Evolutionary conservation across 1,140 invertebrate genomes (phyloP).

Genomic region (Leptinotarsa undecemlineata): DNA sequence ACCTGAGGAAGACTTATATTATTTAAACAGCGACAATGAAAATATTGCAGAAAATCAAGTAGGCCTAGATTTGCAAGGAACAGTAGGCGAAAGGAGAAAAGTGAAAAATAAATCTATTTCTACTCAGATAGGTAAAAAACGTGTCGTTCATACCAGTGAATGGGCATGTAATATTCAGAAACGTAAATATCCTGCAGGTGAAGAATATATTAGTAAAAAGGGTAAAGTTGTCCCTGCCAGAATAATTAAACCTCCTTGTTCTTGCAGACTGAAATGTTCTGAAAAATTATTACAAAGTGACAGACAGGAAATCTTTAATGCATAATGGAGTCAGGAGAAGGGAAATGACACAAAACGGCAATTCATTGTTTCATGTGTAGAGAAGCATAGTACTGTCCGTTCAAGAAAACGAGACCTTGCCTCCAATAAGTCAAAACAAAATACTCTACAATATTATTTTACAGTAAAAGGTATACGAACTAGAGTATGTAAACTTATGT

Average conservation of each 20-base stretch:
- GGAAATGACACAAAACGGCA: slow-evolving; percentile 20
- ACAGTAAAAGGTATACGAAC: slow-evolving; percentile 19
- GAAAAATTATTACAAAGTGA: slow-evolving; percentile 13
- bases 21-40: background rate
- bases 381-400: slow-evolving; percentile 20
- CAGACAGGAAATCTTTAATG: slow-evolving; percentile 11
- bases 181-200: slow-evolving; percentile 21
- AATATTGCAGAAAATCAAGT: too few species aligned
- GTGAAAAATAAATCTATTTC: too few species aligned
- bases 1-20: slow-evolving; percentile 9
- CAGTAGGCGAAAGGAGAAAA: too few species aligned
- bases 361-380: slow-evolving; percentile 7
- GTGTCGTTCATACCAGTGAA: background rate
- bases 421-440: slow-evolving; percentile 24
- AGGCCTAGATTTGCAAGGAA: too few species aligned
- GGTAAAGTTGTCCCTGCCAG: slow-evolving; percentile 20
- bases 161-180: slow-evolving; percentile 25
- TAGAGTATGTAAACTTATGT: slow-evolving; percentile 24
- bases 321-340: slow-evolving; percentile 18
- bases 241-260: slow-evolving; percentile 22
- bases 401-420: slow-evolving; percentile 18
- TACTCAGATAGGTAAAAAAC: too few species aligned
- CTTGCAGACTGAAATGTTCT: slow-evolving; percentile 20
- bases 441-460: slow-evolving; percentile 26
- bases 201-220: slow-evolving; percentile 26